Evolutionary conservation across 2,888 invertebrate species (phyloP), one percentile per base, ranked within the genome.

Genomic region (Cheiracanthium punctorium): DNA sequence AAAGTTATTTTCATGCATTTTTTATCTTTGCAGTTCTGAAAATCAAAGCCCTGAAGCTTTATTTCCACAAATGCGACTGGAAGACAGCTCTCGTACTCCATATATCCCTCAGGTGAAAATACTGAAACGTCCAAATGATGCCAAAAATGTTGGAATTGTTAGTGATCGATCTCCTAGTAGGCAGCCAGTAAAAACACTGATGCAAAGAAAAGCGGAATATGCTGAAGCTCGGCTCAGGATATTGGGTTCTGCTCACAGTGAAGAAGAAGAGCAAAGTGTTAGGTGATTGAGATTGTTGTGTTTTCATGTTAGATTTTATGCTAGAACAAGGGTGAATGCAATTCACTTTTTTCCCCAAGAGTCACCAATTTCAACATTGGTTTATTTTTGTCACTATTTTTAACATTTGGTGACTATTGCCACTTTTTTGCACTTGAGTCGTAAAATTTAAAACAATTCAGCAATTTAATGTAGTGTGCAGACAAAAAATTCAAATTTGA

Each of bases 181-280:
- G 33, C 89, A 90, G 82, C 91, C 91, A 69, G 92, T 93, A 48
- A 92, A 94, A 89, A 91, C 91, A 8, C 89, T 91, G 37, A 91
- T 92, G 88, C 91, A 98, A 94, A 94, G 98, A 90, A 97, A 97
- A 92, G 96, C 96, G 91, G 98, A 97, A 91, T 98, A 98, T 91
- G 97, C 97, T 17, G 96, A 97, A 91, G 97, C 97, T 28, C 94
- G 98, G 89, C 93, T 96, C 89, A 93, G 98, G 91, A 98, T 98
- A 92, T 93, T 98, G 90, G 98, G 98, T 20, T 95, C 96, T 91
- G 96, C 96, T 30, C 72, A 72, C 65, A 85, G 88, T 37, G 87
- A 82, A 71, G 89, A 89, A 28, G 77, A 80, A 37, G 82, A 87
- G 48, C 82, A 77, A 52, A 84, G 64, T 20, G 28, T 71, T 43